These are phyloP conservation scores for Holothuria glaberrima DNA, from an alignment of 35 echinoderm and acorn worm genomes.

Conservation along the genomic window DNA sequence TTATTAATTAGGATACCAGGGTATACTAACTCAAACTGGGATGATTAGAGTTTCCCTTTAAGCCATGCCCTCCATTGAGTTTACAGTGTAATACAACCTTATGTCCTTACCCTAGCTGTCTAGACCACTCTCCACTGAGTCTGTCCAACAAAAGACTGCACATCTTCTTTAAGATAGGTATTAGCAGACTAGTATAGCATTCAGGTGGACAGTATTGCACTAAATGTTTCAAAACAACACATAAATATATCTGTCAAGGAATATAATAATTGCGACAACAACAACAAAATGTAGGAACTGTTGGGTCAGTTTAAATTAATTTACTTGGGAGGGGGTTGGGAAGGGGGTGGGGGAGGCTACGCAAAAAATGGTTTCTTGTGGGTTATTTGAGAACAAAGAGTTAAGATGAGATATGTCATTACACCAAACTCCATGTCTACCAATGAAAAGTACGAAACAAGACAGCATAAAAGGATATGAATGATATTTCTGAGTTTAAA, in stretches of 20 bases:
- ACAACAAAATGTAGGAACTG: neutral
- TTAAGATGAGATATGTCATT: too few relatives aligned
- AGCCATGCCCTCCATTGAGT: too few relatives aligned
- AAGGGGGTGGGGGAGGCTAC: too few relatives aligned
- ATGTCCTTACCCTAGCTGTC: constrained; percentile 33
- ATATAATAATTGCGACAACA: neutral
- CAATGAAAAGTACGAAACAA: neutral
- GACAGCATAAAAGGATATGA: constrained; percentile 66
- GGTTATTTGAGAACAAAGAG: too few relatives aligned
- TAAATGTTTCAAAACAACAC: constrained; percentile 60
- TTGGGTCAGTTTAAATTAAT: neutral
- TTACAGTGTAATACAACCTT: too few relatives aligned
- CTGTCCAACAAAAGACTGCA: constrained; percentile 42
- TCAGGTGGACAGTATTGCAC: constrained; percentile 59
- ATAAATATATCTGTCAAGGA: constrained; percentile 48
- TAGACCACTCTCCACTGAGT: constrained; percentile 53
- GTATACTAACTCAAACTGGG: too few relatives aligned
- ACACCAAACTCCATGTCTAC: too few relatives aligned
- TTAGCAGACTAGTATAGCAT: constrained; percentile 22
- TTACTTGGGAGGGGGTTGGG: too few relatives aligned
- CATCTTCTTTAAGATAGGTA: constrained; percentile 45
- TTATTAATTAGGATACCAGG: too few relatives aligned
- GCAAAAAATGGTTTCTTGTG: too few relatives aligned
- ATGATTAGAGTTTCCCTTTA: too few relatives aligned
- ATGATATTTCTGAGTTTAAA: constrained; percentile 63